phyloP scores from a whole-genome alignment of 2,113 vertebrate species.

The Mastomys coucha region DNA sequence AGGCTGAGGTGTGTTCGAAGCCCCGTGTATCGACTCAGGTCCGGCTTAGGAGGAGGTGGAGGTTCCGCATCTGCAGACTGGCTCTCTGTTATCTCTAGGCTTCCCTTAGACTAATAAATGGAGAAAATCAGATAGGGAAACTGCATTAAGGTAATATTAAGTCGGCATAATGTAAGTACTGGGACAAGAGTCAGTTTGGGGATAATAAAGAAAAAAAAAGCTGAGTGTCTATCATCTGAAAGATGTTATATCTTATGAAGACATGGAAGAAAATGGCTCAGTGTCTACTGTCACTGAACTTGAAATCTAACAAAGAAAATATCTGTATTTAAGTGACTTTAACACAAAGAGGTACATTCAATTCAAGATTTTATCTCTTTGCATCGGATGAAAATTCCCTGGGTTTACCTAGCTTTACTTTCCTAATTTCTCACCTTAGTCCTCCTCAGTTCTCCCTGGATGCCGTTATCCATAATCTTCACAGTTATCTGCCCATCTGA shows the following conservation, averaged over 20 bases:
- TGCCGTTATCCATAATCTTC: slow-evolving; percentile 97
- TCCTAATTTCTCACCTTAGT: slow-evolving; percentile 89
- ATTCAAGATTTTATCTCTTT: neutral
- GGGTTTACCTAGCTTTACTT: slow-evolving; percentile 21
- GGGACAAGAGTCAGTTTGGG: neutral
- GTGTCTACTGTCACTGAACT: neutral
- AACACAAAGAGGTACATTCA: slow-evolving; percentile 5
- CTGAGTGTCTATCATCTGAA: neutral
- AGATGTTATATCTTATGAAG: neutral
- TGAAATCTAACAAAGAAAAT: neutral
- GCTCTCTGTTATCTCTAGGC: slow-evolving; percentile 96
- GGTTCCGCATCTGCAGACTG: slow-evolving; percentile 97
- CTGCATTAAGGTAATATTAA: neutral
- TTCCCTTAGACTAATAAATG: slow-evolving; percentile 93
- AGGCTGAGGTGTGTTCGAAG: slow-evolving; percentile 90
- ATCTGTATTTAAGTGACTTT: neutral
- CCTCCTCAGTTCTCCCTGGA: slow-evolving; percentile 95
- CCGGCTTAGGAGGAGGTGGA: slow-evolving; percentile 96
- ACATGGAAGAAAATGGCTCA: neutral
- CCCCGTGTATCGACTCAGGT: slow-evolving; percentile 94
- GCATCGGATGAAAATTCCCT: neutral
- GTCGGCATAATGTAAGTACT: neutral
- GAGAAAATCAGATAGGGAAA: slow-evolving; percentile 66
- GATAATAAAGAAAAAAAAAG: neutral
- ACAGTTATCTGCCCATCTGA: slow-evolving; percentile 90